Percentiles rank a stretch among this genome's conserved stretches.
Conservation (phyloP, 37 sponge, comb jelly and placozoan genomes). For the Ephydatia muelleri region DNA sequence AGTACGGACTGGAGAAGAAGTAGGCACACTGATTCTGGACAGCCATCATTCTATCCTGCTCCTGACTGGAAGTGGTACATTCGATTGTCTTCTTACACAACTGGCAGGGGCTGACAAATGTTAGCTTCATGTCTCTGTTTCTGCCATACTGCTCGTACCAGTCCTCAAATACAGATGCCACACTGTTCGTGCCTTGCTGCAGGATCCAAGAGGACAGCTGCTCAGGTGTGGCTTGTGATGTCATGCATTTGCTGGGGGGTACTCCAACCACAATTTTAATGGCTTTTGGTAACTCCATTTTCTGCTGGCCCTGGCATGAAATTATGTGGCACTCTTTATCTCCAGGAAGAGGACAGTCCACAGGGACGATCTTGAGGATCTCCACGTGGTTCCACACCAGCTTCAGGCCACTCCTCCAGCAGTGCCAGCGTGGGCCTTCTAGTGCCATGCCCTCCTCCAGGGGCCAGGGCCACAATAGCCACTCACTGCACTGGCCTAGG, state of each 20-base stretch:
- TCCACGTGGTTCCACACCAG: slow-evolving; percentile 61
- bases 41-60: too few species aligned
- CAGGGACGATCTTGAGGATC: slow-evolving; percentile 60
- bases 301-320: neutral
- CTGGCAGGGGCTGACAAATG: slow-evolving; percentile 39
- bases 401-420: slow-evolving; percentile 72
- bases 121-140: slow-evolving; percentile 24
- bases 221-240: too few species aligned
- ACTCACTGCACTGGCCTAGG: slow-evolving; percentile 18
- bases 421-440: slow-evolving; percentile 65
- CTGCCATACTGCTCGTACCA: slow-evolving; percentile 83
- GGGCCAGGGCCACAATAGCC: neutral
- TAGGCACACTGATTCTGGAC: slow-evolving; percentile 14
- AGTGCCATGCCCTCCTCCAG: slow-evolving; percentile 3
- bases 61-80: too few species aligned
- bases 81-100: slow-evolving; percentile 2
- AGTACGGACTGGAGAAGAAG: slow-evolving; percentile 50
- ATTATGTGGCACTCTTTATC: slow-evolving; percentile 19
- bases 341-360: slow-evolving; percentile 30
- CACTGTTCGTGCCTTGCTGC: slow-evolving; percentile 44
- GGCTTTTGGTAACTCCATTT: slow-evolving; percentile 17
- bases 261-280: slow-evolving; percentile 56
- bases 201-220: slow-evolving; percentile 72
- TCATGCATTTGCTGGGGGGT: slow-evolving; percentile 31
- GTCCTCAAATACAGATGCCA: slow-evolving; percentile 81